These are phyloP conservation scores for Drosophila longiperda DNA, from an alignment of 2,888 invertebrate species.

Conservation along the genomic window DNA sequence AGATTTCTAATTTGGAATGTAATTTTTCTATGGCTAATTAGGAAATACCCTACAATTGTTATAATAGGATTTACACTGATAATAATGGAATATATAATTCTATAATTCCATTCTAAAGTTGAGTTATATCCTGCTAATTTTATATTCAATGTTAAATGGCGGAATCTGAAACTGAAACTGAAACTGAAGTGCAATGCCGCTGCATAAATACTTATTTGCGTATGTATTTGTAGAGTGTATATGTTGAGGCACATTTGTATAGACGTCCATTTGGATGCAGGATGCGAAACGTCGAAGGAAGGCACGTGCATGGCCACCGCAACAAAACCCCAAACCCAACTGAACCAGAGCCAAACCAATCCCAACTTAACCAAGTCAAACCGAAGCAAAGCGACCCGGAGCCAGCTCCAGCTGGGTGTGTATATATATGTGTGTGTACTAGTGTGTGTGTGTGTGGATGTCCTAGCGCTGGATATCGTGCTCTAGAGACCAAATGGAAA, in stretches of 20 bases:
- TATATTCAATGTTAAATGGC: neutral
- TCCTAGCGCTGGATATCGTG: constrained; percentile 77
- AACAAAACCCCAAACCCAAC: constrained; percentile 30
- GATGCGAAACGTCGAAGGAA: constrained; percentile 35
- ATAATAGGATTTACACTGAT: neutral
- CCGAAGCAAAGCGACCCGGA: constrained; percentile 21
- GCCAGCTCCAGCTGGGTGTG: constrained; percentile 25
- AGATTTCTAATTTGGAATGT: neutral
- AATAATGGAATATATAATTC: neutral
- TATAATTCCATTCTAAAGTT: neutral
- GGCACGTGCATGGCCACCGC: constrained; percentile 55
- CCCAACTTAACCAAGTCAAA: constrained; percentile 40
- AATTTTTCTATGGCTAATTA: neutral
- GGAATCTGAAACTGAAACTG: no score
- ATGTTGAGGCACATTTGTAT: neutral
- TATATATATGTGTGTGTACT: constrained; percentile 7
- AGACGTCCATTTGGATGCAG: constrained; percentile 7
- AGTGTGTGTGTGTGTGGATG: constrained; percentile 37
- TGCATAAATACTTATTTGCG: neutral
- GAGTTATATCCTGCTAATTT: neutral
- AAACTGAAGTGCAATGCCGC: neutral
- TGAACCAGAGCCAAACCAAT: constrained; percentile 26
- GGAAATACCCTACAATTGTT: neutral
- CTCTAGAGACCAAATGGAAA: constrained; percentile 83
- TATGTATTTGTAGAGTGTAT: constrained; percentile 9